Percentiles rank a stretch among this genome's conserved stretches.
phyloP scores from a whole-genome alignment of 1,140 invertebrate species.

The Caenorhabditis elegans region DNA sequence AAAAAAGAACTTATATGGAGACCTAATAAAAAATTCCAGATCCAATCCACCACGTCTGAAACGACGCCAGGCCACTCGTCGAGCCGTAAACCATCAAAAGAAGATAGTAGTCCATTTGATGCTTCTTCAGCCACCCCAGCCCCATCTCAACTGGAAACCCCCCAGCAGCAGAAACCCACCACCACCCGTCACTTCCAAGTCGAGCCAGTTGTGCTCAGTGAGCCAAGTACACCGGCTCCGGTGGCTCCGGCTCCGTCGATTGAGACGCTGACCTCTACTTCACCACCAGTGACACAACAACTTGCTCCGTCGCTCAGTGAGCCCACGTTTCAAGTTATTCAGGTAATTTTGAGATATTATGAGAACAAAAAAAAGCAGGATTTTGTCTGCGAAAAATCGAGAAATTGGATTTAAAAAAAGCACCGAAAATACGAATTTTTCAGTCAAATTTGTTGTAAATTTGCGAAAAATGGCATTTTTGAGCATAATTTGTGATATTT shows the following conservation, averaged over 20 bases:
- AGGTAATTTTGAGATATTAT: background rate
- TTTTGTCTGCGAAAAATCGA: no score
- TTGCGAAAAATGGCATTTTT: no score
- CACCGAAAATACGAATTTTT: no score
- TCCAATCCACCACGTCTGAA: background rate
- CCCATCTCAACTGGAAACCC: background rate
- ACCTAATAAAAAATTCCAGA: background rate
- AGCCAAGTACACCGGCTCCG: background rate
- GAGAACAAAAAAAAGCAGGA: no score
- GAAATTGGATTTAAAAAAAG: no score
- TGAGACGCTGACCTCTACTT: background rate
- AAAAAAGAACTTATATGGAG: no score
- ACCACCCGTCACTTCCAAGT: slow-evolving; percentile 3
- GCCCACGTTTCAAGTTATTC: slow-evolving; percentile 16
- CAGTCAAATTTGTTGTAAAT: no score
- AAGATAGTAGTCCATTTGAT: no score
- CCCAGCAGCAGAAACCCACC: no score
- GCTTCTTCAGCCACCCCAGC: no score
- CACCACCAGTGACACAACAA: background rate
- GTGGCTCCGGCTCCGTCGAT: background rate
- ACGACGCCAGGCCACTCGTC: background rate
- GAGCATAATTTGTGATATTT: no score
- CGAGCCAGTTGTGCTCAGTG: background rate
- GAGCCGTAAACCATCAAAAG: background rate
- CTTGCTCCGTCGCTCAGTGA: background rate